A percentile compares a stretch with the other conserved stretches of the same genome.
phyloP scores from a whole-genome alignment of 1,140 invertebrate species.

The Colletes gigas region DNA sequence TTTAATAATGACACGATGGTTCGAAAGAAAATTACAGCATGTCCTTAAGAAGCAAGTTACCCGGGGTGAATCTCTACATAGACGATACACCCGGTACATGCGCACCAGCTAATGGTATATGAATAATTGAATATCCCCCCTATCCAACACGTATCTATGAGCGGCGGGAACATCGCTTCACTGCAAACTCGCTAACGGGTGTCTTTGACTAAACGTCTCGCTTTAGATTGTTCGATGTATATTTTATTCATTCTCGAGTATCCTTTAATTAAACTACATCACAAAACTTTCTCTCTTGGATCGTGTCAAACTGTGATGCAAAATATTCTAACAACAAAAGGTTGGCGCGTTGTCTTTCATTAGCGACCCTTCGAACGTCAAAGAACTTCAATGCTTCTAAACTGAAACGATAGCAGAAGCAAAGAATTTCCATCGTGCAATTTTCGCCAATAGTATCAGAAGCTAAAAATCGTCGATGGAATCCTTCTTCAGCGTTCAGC shows the following conservation, averaged over 20 bases:
- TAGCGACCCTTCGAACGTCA: too few species aligned
- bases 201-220: constrained; percentile 16
- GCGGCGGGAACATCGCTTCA: constrained; percentile 45
- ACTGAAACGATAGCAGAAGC: too few species aligned
- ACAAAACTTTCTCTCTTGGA: too few species aligned
- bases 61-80: constrained; percentile 41
- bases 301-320: too few species aligned
- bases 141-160: constrained; percentile 58
- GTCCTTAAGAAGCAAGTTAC: constrained; percentile 48
- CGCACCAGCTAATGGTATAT: constrained; percentile 63
- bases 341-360: too few species aligned
- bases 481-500: background rate
- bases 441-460: too few species aligned
- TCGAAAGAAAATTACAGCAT: constrained; percentile 44
- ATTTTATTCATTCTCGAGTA: background rate
- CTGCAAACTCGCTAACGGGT: constrained; percentile 49
- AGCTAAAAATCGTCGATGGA: background rate
- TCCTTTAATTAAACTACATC: background rate
- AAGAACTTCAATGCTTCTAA: too few species aligned
- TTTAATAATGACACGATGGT: constrained; percentile 56
- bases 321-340: too few species aligned
- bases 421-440: too few species aligned
- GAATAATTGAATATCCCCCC: constrained; percentile 70
- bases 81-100: constrained; percentile 56
- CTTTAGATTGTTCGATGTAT: too few species aligned